Percentiles rank a stretch among this genome's conserved stretches.
These are phyloP conservation scores for Sebastolobus altivelis DNA, from an alignment of 2,797 vertebrate species.

Conservation along the genomic window DNA sequence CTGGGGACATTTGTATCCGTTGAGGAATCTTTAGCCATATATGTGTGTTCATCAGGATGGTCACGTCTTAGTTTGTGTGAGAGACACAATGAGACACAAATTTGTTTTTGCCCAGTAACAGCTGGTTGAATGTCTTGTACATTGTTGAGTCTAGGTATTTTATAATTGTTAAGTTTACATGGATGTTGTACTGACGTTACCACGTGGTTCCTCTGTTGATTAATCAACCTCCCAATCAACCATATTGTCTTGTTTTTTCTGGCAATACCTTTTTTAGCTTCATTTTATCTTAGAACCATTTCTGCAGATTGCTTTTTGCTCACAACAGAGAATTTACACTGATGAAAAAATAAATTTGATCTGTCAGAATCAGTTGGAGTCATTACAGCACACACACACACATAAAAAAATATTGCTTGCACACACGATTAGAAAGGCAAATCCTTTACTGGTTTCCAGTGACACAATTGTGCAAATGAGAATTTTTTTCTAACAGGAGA, in stretches of 20 bases:
- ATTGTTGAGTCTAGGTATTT: conserved; percentile 1
- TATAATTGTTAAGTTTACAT: background rate
- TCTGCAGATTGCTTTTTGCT: conserved; percentile 5
- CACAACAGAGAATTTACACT: background rate
- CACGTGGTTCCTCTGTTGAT: conserved; percentile 7
- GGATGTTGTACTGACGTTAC: background rate
- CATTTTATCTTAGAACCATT: background rate
- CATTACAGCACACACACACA: background rate
- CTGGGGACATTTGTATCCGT: conserved; percentile 4
- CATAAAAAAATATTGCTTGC: conserved; percentile 13
- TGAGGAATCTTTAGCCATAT: background rate
- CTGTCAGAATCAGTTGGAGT: background rate
- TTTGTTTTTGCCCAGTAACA: background rate
- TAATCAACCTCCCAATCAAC: conserved; percentile 3
- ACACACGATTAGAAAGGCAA: conserved; percentile 62
- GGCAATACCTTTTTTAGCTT: background rate
- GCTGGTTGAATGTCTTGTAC: background rate
- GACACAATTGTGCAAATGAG: conserved; percentile 75
- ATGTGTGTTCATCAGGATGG: background rate
- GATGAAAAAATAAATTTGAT: background rate
- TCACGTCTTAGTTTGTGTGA: background rate
- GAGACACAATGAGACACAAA: background rate
- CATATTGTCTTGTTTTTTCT: background rate
- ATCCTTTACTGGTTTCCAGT: conserved; percentile 78
- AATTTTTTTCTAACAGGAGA: conserved; percentile 36